Percentiles rank a stretch among this genome's conserved stretches.
Conservation (phyloP, 2,113 vertebrate genomes). For the Chionomys nivalis region DNA sequence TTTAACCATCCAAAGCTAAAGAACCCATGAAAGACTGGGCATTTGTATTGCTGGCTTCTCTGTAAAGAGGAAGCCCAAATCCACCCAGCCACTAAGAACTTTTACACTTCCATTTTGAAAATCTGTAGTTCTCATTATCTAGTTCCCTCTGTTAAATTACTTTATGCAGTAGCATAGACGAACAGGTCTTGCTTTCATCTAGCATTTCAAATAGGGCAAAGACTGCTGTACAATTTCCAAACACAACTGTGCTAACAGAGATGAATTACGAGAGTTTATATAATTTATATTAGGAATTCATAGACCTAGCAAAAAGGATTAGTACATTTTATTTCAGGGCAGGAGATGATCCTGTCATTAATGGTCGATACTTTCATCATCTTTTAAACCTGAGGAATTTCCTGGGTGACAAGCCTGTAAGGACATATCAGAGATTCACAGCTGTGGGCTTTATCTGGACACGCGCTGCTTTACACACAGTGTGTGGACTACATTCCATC, state of each 20-base stretch:
- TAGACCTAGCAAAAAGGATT: slow-evolving; percentile 99
- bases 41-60: slow-evolving; percentile 81
- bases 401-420: slow-evolving; percentile 95
- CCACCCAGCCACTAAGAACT: slow-evolving; percentile 84
- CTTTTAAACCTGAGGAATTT: slow-evolving; percentile 99
- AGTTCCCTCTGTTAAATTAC: slow-evolving; percentile 93
- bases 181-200: slow-evolving; percentile 95
- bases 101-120: slow-evolving; percentile 82
- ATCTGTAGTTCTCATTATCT: slow-evolving; percentile 93
- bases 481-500: slow-evolving; percentile 95
- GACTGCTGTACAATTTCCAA: slow-evolving; percentile 95
- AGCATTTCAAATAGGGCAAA: slow-evolving; percentile 96
- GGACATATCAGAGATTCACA: slow-evolving; percentile 99
- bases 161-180: slow-evolving; percentile 93
- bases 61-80: slow-evolving; percentile 81
- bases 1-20: slow-evolving; percentile 64
- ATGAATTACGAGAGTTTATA: slow-evolving; percentile 99
- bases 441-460: slow-evolving; percentile 99
- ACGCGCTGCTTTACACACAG: slow-evolving; percentile 92
- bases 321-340: slow-evolving; percentile 99
- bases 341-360: slow-evolving; percentile 99
- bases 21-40: slow-evolving; percentile 71
- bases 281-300: slow-evolving; percentile 99
- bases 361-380: slow-evolving; percentile 99
- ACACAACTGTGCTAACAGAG: slow-evolving; percentile 99